These are phyloP conservation scores for Zaprionus tsacasi DNA, from an alignment of 1,140 invertebrate species.

Conservation along the genomic window DNA sequence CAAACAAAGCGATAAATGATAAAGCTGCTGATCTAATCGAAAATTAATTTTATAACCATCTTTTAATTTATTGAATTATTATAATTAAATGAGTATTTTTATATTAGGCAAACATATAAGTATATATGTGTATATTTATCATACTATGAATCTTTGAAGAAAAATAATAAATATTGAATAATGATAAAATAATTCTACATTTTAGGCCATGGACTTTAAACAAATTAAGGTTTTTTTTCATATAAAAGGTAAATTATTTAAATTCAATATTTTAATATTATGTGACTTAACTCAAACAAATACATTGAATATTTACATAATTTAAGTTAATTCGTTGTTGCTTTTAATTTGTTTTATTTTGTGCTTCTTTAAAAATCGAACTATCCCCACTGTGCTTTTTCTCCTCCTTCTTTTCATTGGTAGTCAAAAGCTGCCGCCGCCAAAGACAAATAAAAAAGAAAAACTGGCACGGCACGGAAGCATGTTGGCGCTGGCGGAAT, in stretches of 20 bases:
- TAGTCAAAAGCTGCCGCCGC: conserved; percentile 60
- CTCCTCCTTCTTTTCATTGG: conserved; percentile 19
- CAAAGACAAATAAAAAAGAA: conserved; percentile 69
- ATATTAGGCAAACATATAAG: not conserved
- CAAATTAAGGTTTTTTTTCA: too few species aligned
- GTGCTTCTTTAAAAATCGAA: not conserved
- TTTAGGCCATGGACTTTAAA: too few species aligned
- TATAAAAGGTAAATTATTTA: too few species aligned
- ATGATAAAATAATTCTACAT: too few species aligned
- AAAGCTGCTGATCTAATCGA: not conserved
- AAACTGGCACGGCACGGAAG: conserved; percentile 74
- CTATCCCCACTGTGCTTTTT: conserved; percentile 19
- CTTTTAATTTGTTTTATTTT: not conserved
- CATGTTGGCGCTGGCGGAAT: conserved; percentile 78
- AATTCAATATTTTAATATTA: too few species aligned
- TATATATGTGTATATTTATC: too few species aligned
- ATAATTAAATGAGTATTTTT: not conserved
- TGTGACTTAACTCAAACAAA: too few species aligned
- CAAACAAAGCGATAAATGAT: not conserved
- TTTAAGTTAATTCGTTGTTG: too few species aligned
- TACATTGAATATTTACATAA: too few species aligned
- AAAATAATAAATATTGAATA: too few species aligned
- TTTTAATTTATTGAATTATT: not conserved
- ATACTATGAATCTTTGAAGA: too few species aligned
- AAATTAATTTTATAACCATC: not conserved